Evolutionary conservation across 2,113 vertebrate genomes (phyloP), one percentile per base, ranked within the genome.

Genomic region (Talpa occidentalis): DNA sequence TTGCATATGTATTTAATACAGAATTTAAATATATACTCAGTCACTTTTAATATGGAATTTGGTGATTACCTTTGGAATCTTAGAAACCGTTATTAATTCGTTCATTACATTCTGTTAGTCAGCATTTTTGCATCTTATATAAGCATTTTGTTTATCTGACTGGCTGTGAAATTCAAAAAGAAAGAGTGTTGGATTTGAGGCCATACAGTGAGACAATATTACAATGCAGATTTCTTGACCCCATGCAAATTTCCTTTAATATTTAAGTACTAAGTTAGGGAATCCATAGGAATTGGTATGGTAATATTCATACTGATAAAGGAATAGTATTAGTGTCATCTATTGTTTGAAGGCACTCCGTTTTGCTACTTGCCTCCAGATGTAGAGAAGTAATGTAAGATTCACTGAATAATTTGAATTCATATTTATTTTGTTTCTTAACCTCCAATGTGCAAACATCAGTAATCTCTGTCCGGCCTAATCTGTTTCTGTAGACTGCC

Each of bases 381-480:
- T 69, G 17, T 28, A 28, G 21, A 60, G 17, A 84, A 59, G 40
- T 92, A 80, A 14, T 90, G 9, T 11, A 10, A 77, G 37, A 64
- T n/a, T 62, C 6, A 83, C 19, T 94, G 44, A 78, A 72, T 77
- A 92, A 69, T 42, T 91, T 82, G 6, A 87, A 56, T 87, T 82
- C 78, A 82, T 69, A 85, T 81, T 72, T 82, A 62, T 81, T 94
- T 92, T 74, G 26, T 17, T 88, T 72, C 35, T 92, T 37, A 22
- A 66, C 0, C 0, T 90, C 12, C 37, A 87, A 3, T 82, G 22
- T 24, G 5, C 12, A 72, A 70, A n/a, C 30, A 86, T 88, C 32
- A 93, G 6, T 85, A n/a, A 66, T 40, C 54, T 95, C 40, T 90
- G 3, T 52, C 16, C n/a, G 21, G 10, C 19, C 35, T 85, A 35